These are phyloP conservation scores for Dryomyza anilis DNA, from an alignment of 2,888 invertebrate species.

Conservation along the genomic window DNA sequence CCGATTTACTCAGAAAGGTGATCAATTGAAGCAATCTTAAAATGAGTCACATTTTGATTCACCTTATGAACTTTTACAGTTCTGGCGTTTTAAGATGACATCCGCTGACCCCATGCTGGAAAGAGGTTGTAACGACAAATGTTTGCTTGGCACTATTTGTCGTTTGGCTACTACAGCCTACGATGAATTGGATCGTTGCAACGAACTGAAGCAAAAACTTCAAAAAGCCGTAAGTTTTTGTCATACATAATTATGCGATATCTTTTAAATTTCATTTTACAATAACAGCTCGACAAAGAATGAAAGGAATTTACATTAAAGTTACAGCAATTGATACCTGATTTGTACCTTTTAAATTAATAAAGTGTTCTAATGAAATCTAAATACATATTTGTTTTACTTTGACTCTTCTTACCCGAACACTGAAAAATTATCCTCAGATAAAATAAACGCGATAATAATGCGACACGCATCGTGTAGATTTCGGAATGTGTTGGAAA, in stretches of 20 bases:
- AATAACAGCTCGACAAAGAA: no score
- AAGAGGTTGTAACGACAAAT: constrained; percentile 48
- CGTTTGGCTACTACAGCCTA: constrained; percentile 46
- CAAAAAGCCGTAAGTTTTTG: constrained; percentile 40
- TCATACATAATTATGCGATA: neutral
- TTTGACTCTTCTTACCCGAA: no score
- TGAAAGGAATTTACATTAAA: no score
- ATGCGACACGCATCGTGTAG: no score
- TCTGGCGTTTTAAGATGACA: constrained; percentile 44
- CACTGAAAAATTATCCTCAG: no score
- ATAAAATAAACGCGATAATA: no score
- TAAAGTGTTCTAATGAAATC: no score
- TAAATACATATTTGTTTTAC: no score
- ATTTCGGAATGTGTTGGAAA: no score
- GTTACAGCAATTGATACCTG: no score
- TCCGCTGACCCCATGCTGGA: constrained; percentile 47
- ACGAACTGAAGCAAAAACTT: constrained; percentile 44
- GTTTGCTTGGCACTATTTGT: constrained; percentile 48
- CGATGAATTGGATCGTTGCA: constrained; percentile 45
- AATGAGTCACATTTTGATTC: neutral
- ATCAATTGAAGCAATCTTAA: neutral
- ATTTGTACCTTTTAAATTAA: no score
- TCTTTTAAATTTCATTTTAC: no score
- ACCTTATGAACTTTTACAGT: constrained; percentile 31
- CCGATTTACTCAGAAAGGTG: constrained; percentile 46